Evolutionary conservation across 2,113 vertebrate species (phyloP), one percentile per base, ranked within the genome.

Genomic region (Anarhynchus alexandrinus): DNA sequence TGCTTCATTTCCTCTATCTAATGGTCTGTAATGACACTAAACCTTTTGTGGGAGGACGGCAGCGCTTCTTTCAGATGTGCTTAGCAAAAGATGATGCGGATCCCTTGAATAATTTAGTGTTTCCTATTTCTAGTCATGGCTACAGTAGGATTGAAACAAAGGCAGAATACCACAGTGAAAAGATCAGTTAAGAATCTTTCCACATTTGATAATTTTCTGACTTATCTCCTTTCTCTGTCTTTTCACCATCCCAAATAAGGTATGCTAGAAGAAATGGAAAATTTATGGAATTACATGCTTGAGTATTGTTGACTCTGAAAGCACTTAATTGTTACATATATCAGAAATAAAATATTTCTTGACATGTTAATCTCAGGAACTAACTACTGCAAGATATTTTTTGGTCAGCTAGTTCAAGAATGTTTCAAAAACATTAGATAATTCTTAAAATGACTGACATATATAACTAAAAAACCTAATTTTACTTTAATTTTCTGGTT

Each of bases 71-170:
- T 85, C 59, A 94, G 79, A 78, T 55, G 58, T 81, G 79, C 87
- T 95, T 90, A 86, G 93, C 89, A 88, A 71, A 96, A 73, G 45
- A 86, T 91, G 67, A 64, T 90, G 82, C 87, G 64, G 67, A 90
- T 67, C 59, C 21, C 62, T 52, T 96, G 85, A 96, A 96, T 95
- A 73, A 96, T 97, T 96, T 93, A 96, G 58, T 62, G 34, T 73
- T 85, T 88, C 89, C 78, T 86, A 80, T 90, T 94, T 95, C 84
- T 82, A 77, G 87, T 90, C 84, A 16, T 82, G 70, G 36, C 62
- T 77, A 70, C 21, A 26, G 52, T 52, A 62, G 71, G 32, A 43
- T 30, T 89, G 66, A 95, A 91, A 66, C 51, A 86, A 82, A 69
- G 58, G 29, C 55, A 88, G 62, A 91, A 80, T 73, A 42, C 47